Percentiles rank a stretch among this genome's conserved stretches.
Conservation (phyloP, 2,113 vertebrate genomes). For the Butorides virescens region DNA sequence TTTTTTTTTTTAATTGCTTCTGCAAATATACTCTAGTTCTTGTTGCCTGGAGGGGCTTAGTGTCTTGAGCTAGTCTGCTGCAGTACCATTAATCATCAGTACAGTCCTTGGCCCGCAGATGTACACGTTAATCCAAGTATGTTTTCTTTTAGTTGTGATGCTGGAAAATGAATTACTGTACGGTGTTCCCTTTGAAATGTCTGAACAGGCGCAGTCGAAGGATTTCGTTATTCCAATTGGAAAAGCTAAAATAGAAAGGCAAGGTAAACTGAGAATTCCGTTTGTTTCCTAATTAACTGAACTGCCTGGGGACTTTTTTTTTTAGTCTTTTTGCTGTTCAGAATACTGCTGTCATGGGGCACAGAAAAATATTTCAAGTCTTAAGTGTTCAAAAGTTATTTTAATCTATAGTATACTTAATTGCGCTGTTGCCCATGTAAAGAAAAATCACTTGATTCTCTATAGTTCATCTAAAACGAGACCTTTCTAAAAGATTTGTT, state of each 20-base stretch:
- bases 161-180: conserved; percentile 97
- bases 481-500: background rate
- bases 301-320: background rate
- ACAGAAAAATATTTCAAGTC: background rate
- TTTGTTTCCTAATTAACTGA: background rate
- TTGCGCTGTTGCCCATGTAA: background rate
- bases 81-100: background rate
- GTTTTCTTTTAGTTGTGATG: conserved; percentile 85
- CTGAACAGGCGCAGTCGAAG: conserved; percentile 88
- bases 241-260: conserved; percentile 93
- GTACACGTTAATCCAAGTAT: background rate
- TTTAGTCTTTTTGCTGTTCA: background rate
- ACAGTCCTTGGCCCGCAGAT: background rate
- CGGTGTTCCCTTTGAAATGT: conserved; percentile 93
- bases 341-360: background rate
- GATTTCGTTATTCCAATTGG: conserved; percentile 94
- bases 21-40: background rate
- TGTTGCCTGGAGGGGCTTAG: background rate
- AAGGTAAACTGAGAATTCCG: conserved; percentile 74
- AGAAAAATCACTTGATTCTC: background rate
- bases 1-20: background rate
- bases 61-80: background rate
- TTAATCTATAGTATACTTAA: background rate
- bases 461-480: background rate
- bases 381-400: background rate